Percentiles rank a stretch among this genome's conserved stretches.
Evolutionary conservation across 23 tunicate genomes (phyloP).

Genomic region (Pegea sp.): DNA sequence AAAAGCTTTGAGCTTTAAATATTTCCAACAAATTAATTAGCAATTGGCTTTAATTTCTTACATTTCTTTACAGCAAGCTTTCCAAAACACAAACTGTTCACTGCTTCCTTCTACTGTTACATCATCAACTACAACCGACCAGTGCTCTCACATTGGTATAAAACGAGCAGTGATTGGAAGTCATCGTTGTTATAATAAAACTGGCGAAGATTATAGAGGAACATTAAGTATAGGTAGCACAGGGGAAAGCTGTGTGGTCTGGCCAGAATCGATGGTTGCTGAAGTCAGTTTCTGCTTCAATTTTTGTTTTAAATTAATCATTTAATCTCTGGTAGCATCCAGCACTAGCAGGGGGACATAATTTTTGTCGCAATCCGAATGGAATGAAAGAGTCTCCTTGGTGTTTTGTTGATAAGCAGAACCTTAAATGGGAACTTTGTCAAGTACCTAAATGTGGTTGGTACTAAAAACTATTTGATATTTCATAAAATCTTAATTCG

Average conservation of each 20-base stretch:
- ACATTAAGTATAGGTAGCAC: slow-evolving; percentile 12
- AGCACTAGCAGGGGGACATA: slow-evolving; percentile 70
- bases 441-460: slow-evolving; percentile 45
- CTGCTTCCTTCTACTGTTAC: slow-evolving; percentile 28
- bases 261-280: slow-evolving; percentile 42
- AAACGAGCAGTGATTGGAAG: slow-evolving; percentile 26
- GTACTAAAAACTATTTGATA: slow-evolving; percentile 1
- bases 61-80: too few relatives aligned
- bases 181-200: slow-evolving; percentile 35
- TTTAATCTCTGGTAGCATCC: slow-evolving; percentile 17
- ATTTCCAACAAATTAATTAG: too few relatives aligned
- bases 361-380: slow-evolving; percentile 73
- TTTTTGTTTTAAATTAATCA: background rate
- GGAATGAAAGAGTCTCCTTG: slow-evolving; percentile 36
- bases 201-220: slow-evolving; percentile 37
- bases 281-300: slow-evolving; percentile 8
- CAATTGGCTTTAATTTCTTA: too few relatives aligned
- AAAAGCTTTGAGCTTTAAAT: too few relatives aligned
- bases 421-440: slow-evolving; percentile 15
- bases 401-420: slow-evolving; percentile 38
- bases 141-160: slow-evolving; percentile 39
- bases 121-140: background rate
- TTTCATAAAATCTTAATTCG: background rate
- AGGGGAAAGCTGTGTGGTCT: slow-evolving; percentile 36
- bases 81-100: slow-evolving; percentile 22